These are phyloP conservation scores for Papilio gigon DNA, from an alignment of 2,888 invertebrate genomes.

Conservation along the genomic window DNA sequence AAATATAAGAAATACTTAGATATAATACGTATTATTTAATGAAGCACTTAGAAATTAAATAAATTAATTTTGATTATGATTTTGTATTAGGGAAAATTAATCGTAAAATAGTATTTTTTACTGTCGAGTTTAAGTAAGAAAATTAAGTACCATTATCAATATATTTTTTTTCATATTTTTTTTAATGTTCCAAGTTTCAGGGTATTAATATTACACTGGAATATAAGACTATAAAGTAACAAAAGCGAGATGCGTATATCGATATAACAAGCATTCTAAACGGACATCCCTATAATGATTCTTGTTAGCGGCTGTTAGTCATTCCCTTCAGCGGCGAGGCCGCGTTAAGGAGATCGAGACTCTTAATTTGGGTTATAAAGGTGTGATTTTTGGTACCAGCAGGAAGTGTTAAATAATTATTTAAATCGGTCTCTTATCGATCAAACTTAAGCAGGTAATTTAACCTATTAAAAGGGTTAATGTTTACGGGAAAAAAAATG, in stretches of 20 bases:
- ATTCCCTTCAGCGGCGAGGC: constrained; percentile 61
- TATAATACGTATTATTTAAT: no score
- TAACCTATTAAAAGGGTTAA: constrained; percentile 57
- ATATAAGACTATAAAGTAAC: not conserved
- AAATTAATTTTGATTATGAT: no score
- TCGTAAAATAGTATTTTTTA: no score
- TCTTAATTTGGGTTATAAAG: constrained; percentile 75
- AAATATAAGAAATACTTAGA: no score
- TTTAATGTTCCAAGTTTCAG: no score
- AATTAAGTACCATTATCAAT: no score
- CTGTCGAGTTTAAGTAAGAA: no score
- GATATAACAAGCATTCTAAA: constrained; percentile 58
- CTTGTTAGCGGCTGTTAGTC: constrained; percentile 79
- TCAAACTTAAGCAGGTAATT: constrained; percentile 56
- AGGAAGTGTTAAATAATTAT: constrained; percentile 77
- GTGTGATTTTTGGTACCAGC: constrained; percentile 72
- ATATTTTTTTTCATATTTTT: no score
- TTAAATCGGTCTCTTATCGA: constrained; percentile 60
- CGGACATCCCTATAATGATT: constrained; percentile 76
- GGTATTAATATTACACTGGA: not conserved
- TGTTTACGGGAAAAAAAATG: constrained; percentile 49
- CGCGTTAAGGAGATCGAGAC: constrained; percentile 66
- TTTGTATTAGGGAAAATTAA: not conserved
- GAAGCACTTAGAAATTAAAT: no score
- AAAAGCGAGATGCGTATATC: constrained; percentile 49